Evolutionary conservation across 1,140 invertebrate species (phyloP).

Genomic region (Sminthurides bifidus): DNA sequence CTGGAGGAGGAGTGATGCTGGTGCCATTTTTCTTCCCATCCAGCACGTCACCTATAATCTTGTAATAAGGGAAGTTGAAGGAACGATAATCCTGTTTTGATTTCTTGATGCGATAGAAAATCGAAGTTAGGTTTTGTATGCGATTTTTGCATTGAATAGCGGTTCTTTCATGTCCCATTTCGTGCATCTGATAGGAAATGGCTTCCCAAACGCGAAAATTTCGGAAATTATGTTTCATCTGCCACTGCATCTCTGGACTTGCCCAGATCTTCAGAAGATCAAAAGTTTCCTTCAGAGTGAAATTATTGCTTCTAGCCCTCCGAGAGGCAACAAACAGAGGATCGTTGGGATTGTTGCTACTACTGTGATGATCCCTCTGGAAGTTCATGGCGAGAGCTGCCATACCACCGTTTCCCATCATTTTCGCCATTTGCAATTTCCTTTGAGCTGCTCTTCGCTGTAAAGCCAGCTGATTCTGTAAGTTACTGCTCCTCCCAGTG

Average conservation of each 20-base stretch:
- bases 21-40: constrained; percentile 31
- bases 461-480: constrained; percentile 3
- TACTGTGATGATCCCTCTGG: constrained; percentile 10
- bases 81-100: constrained; percentile 30
- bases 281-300: constrained; percentile 31
- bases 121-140: constrained; percentile 31
- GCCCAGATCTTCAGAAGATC: constrained; percentile 31
- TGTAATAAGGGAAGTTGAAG: constrained; percentile 31
- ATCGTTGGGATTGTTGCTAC: constrained; percentile 15
- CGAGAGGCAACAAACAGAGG: constrained; percentile 27
- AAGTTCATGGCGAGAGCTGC: constrained; percentile 14
- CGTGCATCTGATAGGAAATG: constrained; percentile 28
- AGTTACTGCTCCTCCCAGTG: not conserved
- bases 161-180: constrained; percentile 29
- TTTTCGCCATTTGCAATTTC: constrained; percentile 27
- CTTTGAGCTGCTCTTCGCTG: constrained; percentile 19
- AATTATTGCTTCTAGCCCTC: constrained; percentile 30
- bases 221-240: constrained; percentile 30
- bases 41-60: constrained; percentile 30
- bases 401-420: constrained; percentile 26
- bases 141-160: constrained; percentile 32
- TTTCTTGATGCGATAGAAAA: constrained; percentile 31
- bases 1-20: constrained; percentile 6
- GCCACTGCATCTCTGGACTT: constrained; percentile 31
- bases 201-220: constrained; percentile 32